These are phyloP conservation scores for Lepus oiostolus DNA, from an alignment of 2,797 vertebrate genomes.

Conservation along the genomic window DNA sequence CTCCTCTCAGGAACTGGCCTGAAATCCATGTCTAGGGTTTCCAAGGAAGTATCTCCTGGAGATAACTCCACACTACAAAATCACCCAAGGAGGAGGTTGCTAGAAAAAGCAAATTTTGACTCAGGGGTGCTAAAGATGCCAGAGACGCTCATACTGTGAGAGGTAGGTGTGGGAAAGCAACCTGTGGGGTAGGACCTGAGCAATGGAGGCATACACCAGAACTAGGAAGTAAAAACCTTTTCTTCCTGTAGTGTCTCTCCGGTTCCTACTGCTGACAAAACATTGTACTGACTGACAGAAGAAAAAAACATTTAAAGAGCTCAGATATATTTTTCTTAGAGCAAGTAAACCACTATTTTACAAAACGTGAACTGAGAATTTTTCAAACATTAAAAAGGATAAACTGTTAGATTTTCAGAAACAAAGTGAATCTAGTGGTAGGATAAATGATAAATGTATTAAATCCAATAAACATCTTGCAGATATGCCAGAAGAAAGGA, in stretches of 20 bases:
- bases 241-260: background rate
- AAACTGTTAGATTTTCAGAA: slow-evolving; percentile 34
- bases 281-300: background rate
- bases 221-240: background rate
- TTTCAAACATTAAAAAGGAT: slow-evolving; percentile 14
- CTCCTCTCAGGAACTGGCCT: background rate
- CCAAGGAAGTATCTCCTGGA: background rate
- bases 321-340: background rate
- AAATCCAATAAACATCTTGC: background rate
- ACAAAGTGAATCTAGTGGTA: background rate
- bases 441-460: background rate
- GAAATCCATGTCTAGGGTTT: background rate
- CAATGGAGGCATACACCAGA: background rate
- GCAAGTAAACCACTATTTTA: background rate
- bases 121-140: background rate
- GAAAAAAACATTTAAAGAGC: background rate
- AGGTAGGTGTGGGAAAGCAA: background rate
- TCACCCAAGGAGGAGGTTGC: background rate
- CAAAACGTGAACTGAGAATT: background rate
- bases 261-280: background rate
- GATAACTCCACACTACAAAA: background rate
- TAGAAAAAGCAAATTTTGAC: background rate
- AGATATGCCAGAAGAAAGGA: background rate
- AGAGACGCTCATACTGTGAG: background rate
- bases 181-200: background rate